phyloP scores from a whole-genome alignment of 2,113 vertebrate genomes.

The Tachysurus fulvidraco region DNA sequence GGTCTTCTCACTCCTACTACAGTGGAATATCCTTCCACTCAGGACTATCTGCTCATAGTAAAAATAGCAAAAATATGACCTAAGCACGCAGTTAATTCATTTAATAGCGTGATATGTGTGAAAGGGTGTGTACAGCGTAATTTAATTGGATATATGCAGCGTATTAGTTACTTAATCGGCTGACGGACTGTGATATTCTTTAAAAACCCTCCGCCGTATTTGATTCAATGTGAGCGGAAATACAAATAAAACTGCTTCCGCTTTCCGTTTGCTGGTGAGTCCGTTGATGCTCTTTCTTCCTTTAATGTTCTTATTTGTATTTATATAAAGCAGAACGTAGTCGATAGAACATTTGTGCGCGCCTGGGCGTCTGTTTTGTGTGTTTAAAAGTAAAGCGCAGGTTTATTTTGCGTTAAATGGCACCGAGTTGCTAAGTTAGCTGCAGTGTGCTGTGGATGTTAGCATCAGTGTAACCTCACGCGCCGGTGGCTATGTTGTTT shows the following conservation, averaged over 20 bases:
- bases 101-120: not conserved
- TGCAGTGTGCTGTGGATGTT: not conserved
- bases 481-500: not conserved
- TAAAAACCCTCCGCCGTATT: conserved; percentile 22
- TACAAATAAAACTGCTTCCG: conserved; percentile 58
- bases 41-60: conserved; percentile 54
- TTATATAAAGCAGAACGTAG: too few species aligned
- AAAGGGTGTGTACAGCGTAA: too few species aligned
- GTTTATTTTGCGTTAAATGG: not conserved
- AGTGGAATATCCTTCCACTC: conserved; percentile 60
- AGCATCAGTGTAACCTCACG: not conserved
- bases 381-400: too few species aligned
- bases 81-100: not conserved
- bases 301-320: conserved; percentile 30
- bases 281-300: conserved; percentile 17
- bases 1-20: conserved; percentile 65
- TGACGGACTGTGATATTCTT: conserved; percentile 22
- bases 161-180: not conserved
- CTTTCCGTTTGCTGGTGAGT: conserved; percentile 64
- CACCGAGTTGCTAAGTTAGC: not conserved
- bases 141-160: not conserved
- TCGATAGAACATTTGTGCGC: not conserved
- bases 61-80: not conserved
- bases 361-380: not conserved
- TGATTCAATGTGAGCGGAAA: conserved; percentile 58